A percentile compares a stretch with the other conserved stretches of the same genome.
These are phyloP conservation scores for Dipodomys spectabilis DNA, from an alignment of 2,113 vertebrate species.

Conservation along the genomic window DNA sequence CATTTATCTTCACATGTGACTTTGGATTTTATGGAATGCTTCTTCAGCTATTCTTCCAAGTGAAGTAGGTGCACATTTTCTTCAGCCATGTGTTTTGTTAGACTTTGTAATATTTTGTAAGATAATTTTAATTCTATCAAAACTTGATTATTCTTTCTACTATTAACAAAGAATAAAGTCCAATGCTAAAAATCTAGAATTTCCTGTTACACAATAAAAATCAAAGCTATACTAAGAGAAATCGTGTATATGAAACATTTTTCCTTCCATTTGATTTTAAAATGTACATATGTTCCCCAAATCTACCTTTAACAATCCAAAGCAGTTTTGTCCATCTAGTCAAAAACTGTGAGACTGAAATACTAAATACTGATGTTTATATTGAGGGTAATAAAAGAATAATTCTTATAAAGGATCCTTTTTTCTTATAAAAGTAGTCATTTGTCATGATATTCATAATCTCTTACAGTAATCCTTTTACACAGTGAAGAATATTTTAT, in stretches of 20 bases:
- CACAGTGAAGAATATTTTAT: neutral
- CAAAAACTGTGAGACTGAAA: neutral
- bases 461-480: neutral
- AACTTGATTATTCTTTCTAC: conserved; percentile 27
- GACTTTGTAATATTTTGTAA: conserved; percentile 31
- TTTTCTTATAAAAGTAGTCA: conserved; percentile 23
- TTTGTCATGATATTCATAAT: conserved; percentile 2
- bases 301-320: neutral
- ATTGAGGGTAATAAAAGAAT: neutral
- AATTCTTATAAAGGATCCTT: conserved; percentile 16
- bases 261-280: neutral
- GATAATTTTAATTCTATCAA: neutral
- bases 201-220: neutral
- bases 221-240: neutral
- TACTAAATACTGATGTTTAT: neutral
- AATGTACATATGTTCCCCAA: neutral
- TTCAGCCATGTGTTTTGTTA: conserved; percentile 14
- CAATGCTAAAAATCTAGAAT: neutral
- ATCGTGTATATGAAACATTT: too few relatives aligned
- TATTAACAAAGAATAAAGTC: conserved; percentile 39
- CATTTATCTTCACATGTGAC: neutral
- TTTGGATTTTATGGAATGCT: neutral
- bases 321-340: neutral
- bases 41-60: neutral
- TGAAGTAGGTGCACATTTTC: neutral